Percentiles rank a stretch among this genome's conserved stretches.
Conservation (phyloP, 2,888 invertebrate genomes). For the Smittia aterrima region DNA sequence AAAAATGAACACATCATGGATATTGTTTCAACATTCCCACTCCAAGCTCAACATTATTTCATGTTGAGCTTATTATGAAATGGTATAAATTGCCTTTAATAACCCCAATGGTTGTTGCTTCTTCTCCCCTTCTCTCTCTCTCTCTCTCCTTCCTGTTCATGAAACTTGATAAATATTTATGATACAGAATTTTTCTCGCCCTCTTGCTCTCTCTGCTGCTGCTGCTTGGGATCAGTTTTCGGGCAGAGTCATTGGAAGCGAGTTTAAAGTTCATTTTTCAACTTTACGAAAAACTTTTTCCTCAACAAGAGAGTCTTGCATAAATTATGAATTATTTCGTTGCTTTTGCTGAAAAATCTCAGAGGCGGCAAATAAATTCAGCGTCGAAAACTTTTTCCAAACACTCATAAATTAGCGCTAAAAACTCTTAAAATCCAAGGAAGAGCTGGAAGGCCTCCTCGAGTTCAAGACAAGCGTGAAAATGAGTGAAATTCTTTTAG, state of each 20-base stretch:
- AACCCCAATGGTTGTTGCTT: not conserved
- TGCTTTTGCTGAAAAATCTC: not conserved
- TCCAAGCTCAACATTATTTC: not conserved
- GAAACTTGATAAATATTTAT: conserved; percentile 16
- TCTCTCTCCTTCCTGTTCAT: not conserved
- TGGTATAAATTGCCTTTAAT: not conserved
- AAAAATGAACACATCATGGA: not conserved
- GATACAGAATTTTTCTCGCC: not conserved
- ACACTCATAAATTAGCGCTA: not conserved
- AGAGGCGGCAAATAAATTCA: not conserved
- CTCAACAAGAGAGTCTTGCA: not conserved
- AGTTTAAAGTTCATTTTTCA: conserved; percentile 8
- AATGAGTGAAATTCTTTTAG: no score
- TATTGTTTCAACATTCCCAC: not conserved
- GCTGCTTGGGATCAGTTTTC: not conserved
- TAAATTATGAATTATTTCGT: not conserved
- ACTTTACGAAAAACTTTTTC: not conserved
- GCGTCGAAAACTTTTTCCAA: not conserved
- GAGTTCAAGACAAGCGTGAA: no score
- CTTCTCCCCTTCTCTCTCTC: not conserved
- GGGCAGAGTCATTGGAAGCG: not conserved
- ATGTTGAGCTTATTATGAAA: not conserved
- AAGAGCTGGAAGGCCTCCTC: no score
- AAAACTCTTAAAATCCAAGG: no score
- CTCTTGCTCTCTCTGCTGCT: not conserved